phyloP scores from a whole-genome alignment of 2,888 invertebrate species.

The Drosophila eohydei region DNA sequence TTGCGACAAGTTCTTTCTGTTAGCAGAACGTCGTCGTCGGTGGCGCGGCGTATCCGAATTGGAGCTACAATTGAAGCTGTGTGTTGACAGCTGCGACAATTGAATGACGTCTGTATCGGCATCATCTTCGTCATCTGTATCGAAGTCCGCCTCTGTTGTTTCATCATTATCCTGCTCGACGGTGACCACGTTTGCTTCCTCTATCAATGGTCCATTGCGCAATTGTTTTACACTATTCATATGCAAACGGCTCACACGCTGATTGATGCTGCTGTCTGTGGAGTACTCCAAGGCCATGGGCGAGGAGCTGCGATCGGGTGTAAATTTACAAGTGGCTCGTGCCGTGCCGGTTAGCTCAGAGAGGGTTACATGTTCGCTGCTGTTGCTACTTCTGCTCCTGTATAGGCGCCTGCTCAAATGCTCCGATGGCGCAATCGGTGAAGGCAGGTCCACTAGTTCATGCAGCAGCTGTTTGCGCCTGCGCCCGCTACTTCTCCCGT shows the following conservation, averaged over 20 bases:
- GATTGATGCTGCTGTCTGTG: slow-evolving; percentile 77
- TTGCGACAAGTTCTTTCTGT: slow-evolving; percentile 84
- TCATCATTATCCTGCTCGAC: slow-evolving; percentile 42
- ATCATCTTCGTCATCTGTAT: slow-evolving; percentile 46
- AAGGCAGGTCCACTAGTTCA: slow-evolving; percentile 69
- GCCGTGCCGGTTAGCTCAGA: slow-evolving; percentile 53
- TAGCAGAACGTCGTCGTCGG: slow-evolving; percentile 80
- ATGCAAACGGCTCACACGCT: slow-evolving; percentile 72
- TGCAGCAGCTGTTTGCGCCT: slow-evolving; percentile 66
- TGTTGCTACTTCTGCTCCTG: slow-evolving; percentile 15
- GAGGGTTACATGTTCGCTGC: slow-evolving; percentile 48
- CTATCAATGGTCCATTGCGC: slow-evolving; percentile 21
- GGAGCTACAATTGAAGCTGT: slow-evolving; percentile 76
- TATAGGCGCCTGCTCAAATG: slow-evolving; percentile 56
- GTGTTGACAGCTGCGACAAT: slow-evolving; percentile 76
- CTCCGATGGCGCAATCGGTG: slow-evolving; percentile 75
- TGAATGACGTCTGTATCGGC: slow-evolving; percentile 82
- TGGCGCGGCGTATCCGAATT: slow-evolving; percentile 82
- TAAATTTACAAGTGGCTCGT: slow-evolving; percentile 59
- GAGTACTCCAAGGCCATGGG: slow-evolving; percentile 71
- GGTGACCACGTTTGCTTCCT: slow-evolving; percentile 21
- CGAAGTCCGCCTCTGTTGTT: slow-evolving; percentile 19
- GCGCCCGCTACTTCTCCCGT: slow-evolving; percentile 31
- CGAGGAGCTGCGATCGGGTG: slow-evolving; percentile 80
- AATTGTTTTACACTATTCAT: slow-evolving; percentile 67